Evolutionary conservation across 2,888 invertebrate species (phyloP).

Genomic region (Hypercompe scribonia): DNA sequence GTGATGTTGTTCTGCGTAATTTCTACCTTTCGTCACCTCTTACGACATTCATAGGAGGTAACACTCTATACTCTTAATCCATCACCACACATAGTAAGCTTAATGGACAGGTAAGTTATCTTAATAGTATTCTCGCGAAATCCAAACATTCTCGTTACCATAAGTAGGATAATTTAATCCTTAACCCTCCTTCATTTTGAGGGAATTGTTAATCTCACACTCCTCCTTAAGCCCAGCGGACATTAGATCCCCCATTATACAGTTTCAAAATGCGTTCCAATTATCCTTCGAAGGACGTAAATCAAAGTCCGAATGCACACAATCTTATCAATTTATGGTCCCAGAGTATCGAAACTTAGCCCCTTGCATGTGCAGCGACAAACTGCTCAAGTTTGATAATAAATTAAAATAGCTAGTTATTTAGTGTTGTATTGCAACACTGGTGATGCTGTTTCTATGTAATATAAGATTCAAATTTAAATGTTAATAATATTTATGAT

Average conservation of each 20-base stretch:
- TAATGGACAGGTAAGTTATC: background rate
- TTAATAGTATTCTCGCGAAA: background rate
- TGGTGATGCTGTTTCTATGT: conserved; percentile 45
- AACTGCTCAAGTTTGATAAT: conserved; percentile 78
- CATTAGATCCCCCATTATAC: conserved; percentile 22
- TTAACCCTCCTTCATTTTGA: background rate
- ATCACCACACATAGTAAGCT: no score
- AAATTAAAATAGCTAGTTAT: conserved; percentile 80
- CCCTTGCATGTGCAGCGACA: conserved; percentile 69
- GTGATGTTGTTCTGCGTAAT: no score
- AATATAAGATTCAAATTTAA: conserved; percentile 2
- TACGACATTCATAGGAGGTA: no score
- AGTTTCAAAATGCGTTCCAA: conserved; percentile 53
- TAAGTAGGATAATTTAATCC: background rate
- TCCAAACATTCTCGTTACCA: background rate
- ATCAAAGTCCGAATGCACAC: conserved; percentile 60
- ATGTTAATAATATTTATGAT: background rate
- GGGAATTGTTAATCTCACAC: background rate
- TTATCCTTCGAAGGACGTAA: conserved; percentile 57
- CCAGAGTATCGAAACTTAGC: conserved; percentile 79
- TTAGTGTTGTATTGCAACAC: conserved; percentile 53
- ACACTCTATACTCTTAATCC: no score
- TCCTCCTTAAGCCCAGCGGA: conserved; percentile 8
- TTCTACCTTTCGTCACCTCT: no score
- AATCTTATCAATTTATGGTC: conserved; percentile 83